Evolutionary conservation across 2,888 invertebrate genomes (phyloP).

Genomic region (Drosophila meridionalis): DNA sequence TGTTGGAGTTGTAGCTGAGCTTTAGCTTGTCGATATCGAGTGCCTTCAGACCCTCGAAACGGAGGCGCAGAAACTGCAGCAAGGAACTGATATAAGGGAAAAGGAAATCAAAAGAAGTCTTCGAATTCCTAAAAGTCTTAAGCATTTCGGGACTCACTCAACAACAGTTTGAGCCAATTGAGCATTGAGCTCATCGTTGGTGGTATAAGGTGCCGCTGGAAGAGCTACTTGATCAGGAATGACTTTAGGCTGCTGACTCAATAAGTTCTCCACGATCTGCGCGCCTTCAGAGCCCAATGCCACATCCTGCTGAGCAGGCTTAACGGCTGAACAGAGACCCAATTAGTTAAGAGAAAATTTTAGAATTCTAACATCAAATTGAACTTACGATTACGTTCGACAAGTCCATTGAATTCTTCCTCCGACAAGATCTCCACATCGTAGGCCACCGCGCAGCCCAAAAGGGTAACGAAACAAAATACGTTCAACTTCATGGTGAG

Average conservation of each 20-base stretch:
- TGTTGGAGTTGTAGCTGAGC: constrained; percentile 73
- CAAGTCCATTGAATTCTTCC: constrained; percentile 63
- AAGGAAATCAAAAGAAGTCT: no score
- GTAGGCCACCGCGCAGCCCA: constrained; percentile 66
- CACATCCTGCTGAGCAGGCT: constrained; percentile 63
- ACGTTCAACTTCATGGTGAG: constrained; percentile 60
- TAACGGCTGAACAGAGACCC: constrained; percentile 45
- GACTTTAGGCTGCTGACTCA: constrained; percentile 81
- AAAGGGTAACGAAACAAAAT: constrained; percentile 60
- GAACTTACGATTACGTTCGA: constrained; percentile 36
- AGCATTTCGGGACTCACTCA: constrained; percentile 68
- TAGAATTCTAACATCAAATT: background rate
- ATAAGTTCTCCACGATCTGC: constrained; percentile 61
- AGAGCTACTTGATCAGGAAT: constrained; percentile 77
- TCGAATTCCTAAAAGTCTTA: background rate
- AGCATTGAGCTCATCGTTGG: constrained; percentile 73
- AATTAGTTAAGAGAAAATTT: background rate
- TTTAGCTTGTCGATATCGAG: constrained; percentile 76
- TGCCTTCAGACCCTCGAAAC: constrained; percentile 79
- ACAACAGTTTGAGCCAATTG: constrained; percentile 63
- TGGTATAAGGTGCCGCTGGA: constrained; percentile 81
- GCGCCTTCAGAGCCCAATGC: constrained; percentile 76
- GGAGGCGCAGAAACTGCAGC: constrained; percentile 74
- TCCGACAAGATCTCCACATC: constrained; percentile 68
- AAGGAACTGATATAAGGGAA: constrained; percentile 44